Evolutionary conservation across 1,140 invertebrate species (phyloP).

Genomic region (Neodiprion fabricii): DNA sequence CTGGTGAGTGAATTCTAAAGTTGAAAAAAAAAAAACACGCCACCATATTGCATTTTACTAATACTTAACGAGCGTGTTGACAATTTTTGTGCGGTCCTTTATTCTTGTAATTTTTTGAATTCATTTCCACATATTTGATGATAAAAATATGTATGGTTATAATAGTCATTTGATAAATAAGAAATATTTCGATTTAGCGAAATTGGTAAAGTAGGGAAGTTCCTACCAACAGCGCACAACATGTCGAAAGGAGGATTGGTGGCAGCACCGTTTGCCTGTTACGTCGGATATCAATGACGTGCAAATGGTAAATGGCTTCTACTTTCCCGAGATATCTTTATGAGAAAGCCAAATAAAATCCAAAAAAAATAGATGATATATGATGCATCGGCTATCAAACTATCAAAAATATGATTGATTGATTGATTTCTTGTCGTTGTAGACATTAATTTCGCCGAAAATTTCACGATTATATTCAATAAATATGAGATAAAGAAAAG

Average conservation of each 20-base stretch:
- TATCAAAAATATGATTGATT: conserved; percentile 48
- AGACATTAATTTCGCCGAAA: conserved; percentile 39
- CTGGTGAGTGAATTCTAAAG: too few species aligned
- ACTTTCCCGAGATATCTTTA: conserved; percentile 44
- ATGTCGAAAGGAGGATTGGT: background rate
- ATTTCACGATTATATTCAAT: conserved; percentile 35
- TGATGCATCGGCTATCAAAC: conserved; percentile 50
- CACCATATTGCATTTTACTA: too few species aligned
- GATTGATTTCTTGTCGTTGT: conserved; percentile 35
- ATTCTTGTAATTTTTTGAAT: too few species aligned
- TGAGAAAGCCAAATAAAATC: conserved; percentile 53
- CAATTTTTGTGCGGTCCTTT: too few species aligned
- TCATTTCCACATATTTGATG: too few species aligned
- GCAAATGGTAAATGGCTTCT: conserved; percentile 53
- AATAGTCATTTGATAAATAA: too few species aligned
- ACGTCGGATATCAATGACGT: conserved; percentile 45
- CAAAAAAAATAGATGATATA: conserved; percentile 50
- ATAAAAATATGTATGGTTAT: too few species aligned
- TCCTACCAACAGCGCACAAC: too few species aligned
- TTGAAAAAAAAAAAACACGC: too few species aligned
- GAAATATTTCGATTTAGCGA: too few species aligned
- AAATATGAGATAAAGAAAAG: conserved; percentile 20
- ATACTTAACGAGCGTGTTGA: too few species aligned
- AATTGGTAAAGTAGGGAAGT: too few species aligned
- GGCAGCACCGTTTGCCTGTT: conserved; percentile 39